Evolutionary conservation across 2,888 invertebrate species (phyloP).

Genomic region (Metopia argyrocephala): DNA sequence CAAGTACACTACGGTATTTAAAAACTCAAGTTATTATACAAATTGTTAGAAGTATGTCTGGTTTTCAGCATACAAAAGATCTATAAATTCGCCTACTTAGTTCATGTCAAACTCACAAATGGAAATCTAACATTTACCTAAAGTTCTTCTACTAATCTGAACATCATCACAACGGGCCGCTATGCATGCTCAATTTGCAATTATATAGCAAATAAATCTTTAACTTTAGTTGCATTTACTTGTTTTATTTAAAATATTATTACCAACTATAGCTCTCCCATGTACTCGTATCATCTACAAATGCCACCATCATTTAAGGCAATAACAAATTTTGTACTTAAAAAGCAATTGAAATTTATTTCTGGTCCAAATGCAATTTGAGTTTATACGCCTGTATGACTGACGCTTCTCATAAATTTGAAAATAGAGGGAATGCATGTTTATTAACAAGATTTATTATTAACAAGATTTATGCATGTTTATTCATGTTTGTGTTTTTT

Average conservation of each 20-base stretch:
- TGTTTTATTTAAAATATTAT: background rate
- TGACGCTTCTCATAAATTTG: background rate
- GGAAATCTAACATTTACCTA: too few species aligned
- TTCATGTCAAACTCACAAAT: too few species aligned
- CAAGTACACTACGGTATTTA: too few species aligned
- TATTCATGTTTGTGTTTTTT: conserved; percentile 24
- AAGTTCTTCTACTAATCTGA: too few species aligned
- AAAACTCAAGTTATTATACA: too few species aligned
- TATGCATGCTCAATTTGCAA: too few species aligned
- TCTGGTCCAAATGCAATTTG: conserved; percentile 20
- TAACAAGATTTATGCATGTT: conserved; percentile 56
- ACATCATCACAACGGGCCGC: too few species aligned
- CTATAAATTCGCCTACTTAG: too few species aligned
- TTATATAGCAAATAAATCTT: too few species aligned
- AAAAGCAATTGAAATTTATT: conserved; percentile 39
- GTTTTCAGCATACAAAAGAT: too few species aligned
- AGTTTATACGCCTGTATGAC: conserved; percentile 1
- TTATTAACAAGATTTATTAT: conserved; percentile 13
- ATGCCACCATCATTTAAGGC: background rate
- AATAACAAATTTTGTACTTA: conserved; percentile 18
- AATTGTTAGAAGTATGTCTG: too few species aligned
- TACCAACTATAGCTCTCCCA: background rate
- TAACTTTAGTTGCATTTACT: too few species aligned
- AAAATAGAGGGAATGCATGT: background rate
- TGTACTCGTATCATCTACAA: background rate